These are phyloP conservation scores for Bombus balteatus DNA, from an alignment of 1,140 invertebrate species.

Conservation along the genomic window DNA sequence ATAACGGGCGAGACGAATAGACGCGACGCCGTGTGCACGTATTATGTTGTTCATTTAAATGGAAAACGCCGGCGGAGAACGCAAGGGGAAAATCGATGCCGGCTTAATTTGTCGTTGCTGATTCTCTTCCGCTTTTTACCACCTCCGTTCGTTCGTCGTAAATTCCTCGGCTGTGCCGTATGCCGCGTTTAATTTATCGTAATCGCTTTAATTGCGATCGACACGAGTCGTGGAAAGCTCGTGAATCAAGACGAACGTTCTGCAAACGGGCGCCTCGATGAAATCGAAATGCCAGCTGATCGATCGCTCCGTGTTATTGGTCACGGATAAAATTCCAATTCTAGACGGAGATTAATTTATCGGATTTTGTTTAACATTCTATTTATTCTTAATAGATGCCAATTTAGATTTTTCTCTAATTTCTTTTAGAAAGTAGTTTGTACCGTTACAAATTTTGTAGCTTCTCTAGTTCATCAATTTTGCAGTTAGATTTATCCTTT, in stretches of 20 bases:
- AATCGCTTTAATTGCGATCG: constrained; percentile 35
- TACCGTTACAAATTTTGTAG: not conserved
- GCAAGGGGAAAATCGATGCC: constrained; percentile 22
- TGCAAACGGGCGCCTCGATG: not conserved
- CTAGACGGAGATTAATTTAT: not conserved
- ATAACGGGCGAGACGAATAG: constrained; percentile 36
- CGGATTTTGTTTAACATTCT: too few relatives aligned
- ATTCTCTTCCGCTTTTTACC: constrained; percentile 38
- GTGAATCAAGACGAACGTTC: not conserved
- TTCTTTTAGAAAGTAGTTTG: too few relatives aligned
- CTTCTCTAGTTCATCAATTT: not conserved
- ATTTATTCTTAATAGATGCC: too few relatives aligned
- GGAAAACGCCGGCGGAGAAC: not conserved
- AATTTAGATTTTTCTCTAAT: too few relatives aligned
- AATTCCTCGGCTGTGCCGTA: not conserved
- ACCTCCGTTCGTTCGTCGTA: constrained; percentile 5
- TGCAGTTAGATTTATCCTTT: accelerated
- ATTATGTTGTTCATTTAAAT: constrained; percentile 32
- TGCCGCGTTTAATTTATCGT: constrained; percentile 20
- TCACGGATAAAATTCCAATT: not conserved
- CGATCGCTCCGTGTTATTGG: not conserved
- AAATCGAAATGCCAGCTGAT: not conserved
- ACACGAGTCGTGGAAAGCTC: not conserved
- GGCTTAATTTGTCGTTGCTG: constrained; percentile 36
- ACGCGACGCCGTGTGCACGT: not conserved